Base-by-base conservation (phyloP, 2,113 vertebrate species). In the Ellobius talpinus region DNA sequence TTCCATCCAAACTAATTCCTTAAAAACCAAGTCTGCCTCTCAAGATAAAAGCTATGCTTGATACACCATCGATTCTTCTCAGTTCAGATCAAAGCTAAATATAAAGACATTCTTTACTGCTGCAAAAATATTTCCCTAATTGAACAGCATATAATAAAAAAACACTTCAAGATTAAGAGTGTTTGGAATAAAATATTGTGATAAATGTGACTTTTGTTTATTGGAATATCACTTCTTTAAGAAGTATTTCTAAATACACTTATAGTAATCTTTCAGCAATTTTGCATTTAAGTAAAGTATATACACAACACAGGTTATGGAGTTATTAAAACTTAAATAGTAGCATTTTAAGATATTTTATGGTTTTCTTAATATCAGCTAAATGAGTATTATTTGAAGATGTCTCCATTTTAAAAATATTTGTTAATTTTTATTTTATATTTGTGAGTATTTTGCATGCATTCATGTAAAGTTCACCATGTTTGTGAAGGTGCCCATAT, bases 71-170 rank as follows among this genome's bases (percentile, higher is more conserved):
- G 70, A 88, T 97, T 86, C 94, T 76, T 82, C 76, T 63, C 45
- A 63, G 52, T 81, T 96, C 93, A 58, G 66, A 73, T 92, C 87
- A 66, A 47, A 90, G 76, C 87, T 70, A 89, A 79, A 90, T 82
- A 65, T 86, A 95, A 82, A 94, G 87, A 47, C 50, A 90, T 94
- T 66, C 11, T 3, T 88, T 58, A 58, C 78, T 89, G 84, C 95
- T 29, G 96, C 26, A 79, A 90, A 94, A 93, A 16, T 84, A 65
- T 91, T 98, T 97, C 92, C 82, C 96, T 93, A 96, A 88, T 97
- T 97, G 36, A 96, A 96, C 0, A 79, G 33, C 84, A 21, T 96
- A 84, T 97, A 97, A 91, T 89, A 93, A 70, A n/a, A n/a, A 66
- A 12, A 65, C 50, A 26, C 79, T 33, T 58, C 87, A 94, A 91